Percentiles rank a stretch among this genome's conserved stretches.
Evolutionary conservation across 2,888 invertebrate genomes (phyloP).

Genomic region (Trichogramma evanescens): DNA sequence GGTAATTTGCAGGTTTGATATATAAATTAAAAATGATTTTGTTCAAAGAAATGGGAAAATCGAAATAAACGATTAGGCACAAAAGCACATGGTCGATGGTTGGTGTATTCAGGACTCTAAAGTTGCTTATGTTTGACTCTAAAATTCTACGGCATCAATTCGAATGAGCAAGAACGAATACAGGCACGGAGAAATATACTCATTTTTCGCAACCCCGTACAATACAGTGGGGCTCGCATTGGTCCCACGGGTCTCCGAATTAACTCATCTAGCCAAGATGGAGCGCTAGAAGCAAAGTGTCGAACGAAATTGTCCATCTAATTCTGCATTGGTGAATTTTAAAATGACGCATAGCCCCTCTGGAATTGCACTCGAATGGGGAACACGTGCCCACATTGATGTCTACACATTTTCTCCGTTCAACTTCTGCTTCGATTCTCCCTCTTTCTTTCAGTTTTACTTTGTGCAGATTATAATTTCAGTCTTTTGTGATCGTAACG

Average conservation of each 20-base stretch:
- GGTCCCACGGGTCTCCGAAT: slow-evolving; percentile 30
- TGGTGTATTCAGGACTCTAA: too few species aligned
- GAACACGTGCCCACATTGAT: background rate
- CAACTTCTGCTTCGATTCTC: background rate
- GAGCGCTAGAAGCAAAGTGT: slow-evolving; percentile 24
- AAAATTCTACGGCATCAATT: too few species aligned
- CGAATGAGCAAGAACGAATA: too few species aligned
- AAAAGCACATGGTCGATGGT: too few species aligned
- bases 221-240: slow-evolving; percentile 9
- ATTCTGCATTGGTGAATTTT: slow-evolving; percentile 41
- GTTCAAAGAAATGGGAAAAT: too few species aligned
- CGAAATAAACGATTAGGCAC: too few species aligned
- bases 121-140: too few species aligned
- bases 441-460: background rate
- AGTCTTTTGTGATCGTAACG: background rate
- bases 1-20: too few species aligned
- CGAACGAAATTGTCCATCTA: slow-evolving; percentile 44
- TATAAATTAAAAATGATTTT: too few species aligned
- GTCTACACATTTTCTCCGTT: background rate
- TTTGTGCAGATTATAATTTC: slow-evolving; percentile 6
- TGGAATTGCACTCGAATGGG: slow-evolving; percentile 26
- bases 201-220: too few species aligned
- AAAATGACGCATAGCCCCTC: slow-evolving; percentile 43
- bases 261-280: slow-evolving; percentile 30
- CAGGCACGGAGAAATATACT: too few species aligned